Percentiles rank a stretch among this genome's conserved stretches.
These are phyloP conservation scores for Gnathonemus echidnorhynchus DNA, from an alignment of 2,113 vertebrate genomes.

Conservation along the genomic window DNA sequence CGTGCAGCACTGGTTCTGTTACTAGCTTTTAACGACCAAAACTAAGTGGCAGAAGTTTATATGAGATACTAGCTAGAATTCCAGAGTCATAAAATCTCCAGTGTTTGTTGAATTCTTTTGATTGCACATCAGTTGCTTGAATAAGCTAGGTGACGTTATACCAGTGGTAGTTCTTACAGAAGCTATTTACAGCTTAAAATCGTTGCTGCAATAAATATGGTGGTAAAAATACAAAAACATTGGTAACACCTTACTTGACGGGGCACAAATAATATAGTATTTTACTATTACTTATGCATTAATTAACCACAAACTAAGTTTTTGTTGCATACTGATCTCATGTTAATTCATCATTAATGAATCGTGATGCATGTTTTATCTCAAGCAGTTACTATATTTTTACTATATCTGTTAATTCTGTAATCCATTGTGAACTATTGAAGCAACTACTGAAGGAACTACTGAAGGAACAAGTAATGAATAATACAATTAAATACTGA, in stretches of 20 bases:
- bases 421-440: background rate
- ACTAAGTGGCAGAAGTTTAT: constrained; percentile 1
- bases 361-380: background rate
- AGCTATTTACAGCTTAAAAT: background rate
- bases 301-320: background rate
- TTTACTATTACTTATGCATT: background rate
- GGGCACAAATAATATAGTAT: background rate
- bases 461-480: background rate
- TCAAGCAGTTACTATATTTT: background rate
- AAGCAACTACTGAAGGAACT: too few relatives aligned
- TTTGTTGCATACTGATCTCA: background rate
- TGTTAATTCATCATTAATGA: background rate
- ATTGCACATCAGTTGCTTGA: background rate
- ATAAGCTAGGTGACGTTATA: background rate
- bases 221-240: background rate
- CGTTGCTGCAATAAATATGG: background rate
- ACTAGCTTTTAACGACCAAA: background rate
- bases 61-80: background rate
- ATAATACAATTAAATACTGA: background rate
- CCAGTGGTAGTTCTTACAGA: background rate
- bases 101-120: background rate
- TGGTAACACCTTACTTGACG: background rate
- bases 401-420: background rate
- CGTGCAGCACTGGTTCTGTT: background rate
- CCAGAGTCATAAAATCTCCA: background rate